These are phyloP conservation scores for Peromyscus polionotus DNA, from an alignment of 2,113 vertebrate species.

Conservation along the genomic window DNA sequence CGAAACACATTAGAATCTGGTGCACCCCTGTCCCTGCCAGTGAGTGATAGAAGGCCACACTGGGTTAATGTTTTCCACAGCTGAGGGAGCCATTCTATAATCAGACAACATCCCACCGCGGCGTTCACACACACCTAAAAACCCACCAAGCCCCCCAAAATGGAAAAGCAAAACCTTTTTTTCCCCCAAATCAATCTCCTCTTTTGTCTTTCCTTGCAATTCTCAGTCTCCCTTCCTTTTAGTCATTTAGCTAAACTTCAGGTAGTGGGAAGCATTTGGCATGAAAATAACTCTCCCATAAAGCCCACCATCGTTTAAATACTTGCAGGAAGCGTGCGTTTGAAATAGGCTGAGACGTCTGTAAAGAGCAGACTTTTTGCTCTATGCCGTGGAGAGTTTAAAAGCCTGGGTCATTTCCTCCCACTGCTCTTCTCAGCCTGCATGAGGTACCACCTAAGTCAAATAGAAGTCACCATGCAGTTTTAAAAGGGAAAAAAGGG, in stretches of 20 bases:
- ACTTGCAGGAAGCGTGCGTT: neutral
- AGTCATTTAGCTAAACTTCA: slow-evolving; percentile 58
- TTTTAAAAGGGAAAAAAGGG: neutral
- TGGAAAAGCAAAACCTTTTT: slow-evolving; percentile 63
- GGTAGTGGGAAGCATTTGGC: slow-evolving; percentile 61
- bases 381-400: neutral
- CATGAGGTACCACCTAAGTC: neutral
- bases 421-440: neutral
- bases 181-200: slow-evolving; percentile 70
- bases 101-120: slow-evolving; percentile 50
- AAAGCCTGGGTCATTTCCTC: slow-evolving; percentile 50
- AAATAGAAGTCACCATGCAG: neutral
- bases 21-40: neutral
- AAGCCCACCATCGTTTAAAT: slow-evolving; percentile 52
- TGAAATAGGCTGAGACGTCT: slow-evolving; percentile 25
- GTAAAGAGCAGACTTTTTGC: neutral
- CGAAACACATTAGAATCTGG: neutral
- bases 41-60: neutral
- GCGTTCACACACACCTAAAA: slow-evolving; percentile 39
- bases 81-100: slow-evolving; percentile 18
- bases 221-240: slow-evolving; percentile 56
- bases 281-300: slow-evolving; percentile 60
- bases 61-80: slow-evolving; percentile 39
- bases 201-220: slow-evolving; percentile 68
- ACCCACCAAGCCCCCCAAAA: slow-evolving; percentile 13